phyloP scores from a whole-genome alignment of 2,888 invertebrate species.

The Phragmatobia fuliginosa region DNA sequence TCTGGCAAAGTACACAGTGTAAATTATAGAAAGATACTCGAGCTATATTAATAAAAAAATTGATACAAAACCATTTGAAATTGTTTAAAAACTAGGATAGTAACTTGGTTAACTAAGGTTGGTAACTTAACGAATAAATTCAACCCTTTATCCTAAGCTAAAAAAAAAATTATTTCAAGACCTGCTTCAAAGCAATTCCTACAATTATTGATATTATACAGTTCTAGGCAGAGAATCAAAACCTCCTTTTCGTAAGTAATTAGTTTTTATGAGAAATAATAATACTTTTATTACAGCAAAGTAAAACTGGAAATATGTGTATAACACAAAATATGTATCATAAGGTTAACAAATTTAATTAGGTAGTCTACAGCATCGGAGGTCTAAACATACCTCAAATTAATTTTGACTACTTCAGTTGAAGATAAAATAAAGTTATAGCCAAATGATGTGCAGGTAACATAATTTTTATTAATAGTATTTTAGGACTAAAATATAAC shows the following conservation, averaged over 20 bases:
- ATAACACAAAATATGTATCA: constrained; percentile 1
- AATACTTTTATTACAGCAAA: constrained; percentile 29
- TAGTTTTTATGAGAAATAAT: constrained; percentile 19
- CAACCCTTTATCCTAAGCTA: no score
- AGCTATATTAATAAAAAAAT: no score
- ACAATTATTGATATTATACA: not conserved
- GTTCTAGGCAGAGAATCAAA: not conserved
- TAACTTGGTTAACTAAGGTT: no score
- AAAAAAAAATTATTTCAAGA: not conserved
- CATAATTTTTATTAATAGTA: constrained; percentile 48
- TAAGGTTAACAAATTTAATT: constrained; percentile 19
- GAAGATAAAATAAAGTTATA: constrained; percentile 48
- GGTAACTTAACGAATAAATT: no score
- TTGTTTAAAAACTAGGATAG: no score
- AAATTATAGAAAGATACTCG: not conserved
- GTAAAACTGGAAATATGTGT: constrained; percentile 12
- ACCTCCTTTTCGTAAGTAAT: no score
- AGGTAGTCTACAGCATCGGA: constrained; percentile 37
- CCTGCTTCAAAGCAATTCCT: not conserved
- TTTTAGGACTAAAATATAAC: constrained; percentile 1
- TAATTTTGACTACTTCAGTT: constrained; percentile 39
- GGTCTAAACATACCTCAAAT: constrained; percentile 30
- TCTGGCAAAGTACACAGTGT: not conserved
- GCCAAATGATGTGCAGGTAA: constrained; percentile 51
- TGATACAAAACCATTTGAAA: no score